These are phyloP conservation scores for Xenopus laevis DNA, from an alignment of 2,113 vertebrate species.

Conservation along the genomic window DNA sequence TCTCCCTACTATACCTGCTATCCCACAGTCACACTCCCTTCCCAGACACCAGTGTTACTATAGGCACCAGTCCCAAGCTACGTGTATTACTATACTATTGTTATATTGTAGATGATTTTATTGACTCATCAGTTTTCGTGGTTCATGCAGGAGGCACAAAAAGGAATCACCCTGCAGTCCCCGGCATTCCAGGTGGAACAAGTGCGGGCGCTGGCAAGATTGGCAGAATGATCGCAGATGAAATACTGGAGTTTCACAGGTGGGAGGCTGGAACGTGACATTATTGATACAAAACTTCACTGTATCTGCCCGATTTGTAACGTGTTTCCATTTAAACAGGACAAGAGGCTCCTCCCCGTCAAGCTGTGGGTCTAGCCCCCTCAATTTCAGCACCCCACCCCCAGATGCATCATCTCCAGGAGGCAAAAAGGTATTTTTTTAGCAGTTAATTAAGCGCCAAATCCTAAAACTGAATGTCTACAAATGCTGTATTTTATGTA, in stretches of 20 bases:
- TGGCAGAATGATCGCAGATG: conserved; percentile 97
- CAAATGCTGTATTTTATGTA: background rate
- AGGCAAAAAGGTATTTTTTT: conserved; percentile 81
- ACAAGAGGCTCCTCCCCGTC: conserved; percentile 95
- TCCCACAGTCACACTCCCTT: too few species aligned
- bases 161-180: conserved; percentile 84
- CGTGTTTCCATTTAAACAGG: conserved; percentile 58
- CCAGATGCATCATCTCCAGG: conserved; percentile 90
- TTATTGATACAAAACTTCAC: background rate
- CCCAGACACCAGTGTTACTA: too few species aligned
- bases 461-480: background rate
- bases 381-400: conserved; percentile 94
- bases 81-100: too few species aligned
- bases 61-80: too few species aligned
- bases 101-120: too few species aligned
- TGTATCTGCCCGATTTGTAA: background rate
- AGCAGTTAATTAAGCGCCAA: background rate
- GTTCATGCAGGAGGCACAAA: conserved; percentile 75
- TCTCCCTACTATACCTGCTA: too few species aligned
- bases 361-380: conserved; percentile 92
- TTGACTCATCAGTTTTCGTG: too few species aligned
- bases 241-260: conserved; percentile 99
- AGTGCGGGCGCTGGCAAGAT: conserved; percentile 95
- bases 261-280: conserved; percentile 47
- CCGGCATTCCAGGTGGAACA: conserved; percentile 93